phyloP scores from a whole-genome alignment of 1,140 invertebrate genomes.

The Microplitis mediator region DNA sequence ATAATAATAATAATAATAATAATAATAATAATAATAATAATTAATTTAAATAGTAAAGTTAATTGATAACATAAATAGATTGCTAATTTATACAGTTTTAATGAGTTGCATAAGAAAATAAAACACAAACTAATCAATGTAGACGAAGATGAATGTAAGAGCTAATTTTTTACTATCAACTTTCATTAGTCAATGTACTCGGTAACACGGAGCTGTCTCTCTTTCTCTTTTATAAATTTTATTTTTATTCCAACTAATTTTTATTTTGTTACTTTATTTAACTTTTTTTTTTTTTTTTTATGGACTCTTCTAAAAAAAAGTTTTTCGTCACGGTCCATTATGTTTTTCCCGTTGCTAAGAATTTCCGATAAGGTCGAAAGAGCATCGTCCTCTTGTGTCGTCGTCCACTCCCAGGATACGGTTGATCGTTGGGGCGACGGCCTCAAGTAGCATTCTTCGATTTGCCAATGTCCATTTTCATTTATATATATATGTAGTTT shows the following conservation, averaged over 20 bases:
- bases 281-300: background rate
- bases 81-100: too few species aligned
- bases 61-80: too few species aligned
- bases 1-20: background rate
- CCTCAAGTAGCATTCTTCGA: slow-evolving; percentile 25
- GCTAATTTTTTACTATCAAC: too few species aligned
- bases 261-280: background rate
- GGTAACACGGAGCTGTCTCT: too few species aligned
- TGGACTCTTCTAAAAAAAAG: background rate
- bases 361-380: slow-evolving; percentile 28
- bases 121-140: too few species aligned
- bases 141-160: too few species aligned
- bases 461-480: background rate
- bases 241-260: background rate
- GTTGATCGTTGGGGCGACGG: slow-evolving; percentile 18
- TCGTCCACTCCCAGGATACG: slow-evolving; percentile 8
- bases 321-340: slow-evolving; percentile 20
- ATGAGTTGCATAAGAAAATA: too few species aligned
- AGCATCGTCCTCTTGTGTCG: slow-evolving; percentile 28
- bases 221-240: background rate
- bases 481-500: background rate
- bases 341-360: slow-evolving; percentile 21
- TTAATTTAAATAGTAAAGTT: background rate
- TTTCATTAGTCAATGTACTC: too few species aligned
- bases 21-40: background rate